These are phyloP conservation scores for Actinia tenebrosa DNA, from an alignment of 64 coral and sea anemone species.

Conservation along the genomic window DNA sequence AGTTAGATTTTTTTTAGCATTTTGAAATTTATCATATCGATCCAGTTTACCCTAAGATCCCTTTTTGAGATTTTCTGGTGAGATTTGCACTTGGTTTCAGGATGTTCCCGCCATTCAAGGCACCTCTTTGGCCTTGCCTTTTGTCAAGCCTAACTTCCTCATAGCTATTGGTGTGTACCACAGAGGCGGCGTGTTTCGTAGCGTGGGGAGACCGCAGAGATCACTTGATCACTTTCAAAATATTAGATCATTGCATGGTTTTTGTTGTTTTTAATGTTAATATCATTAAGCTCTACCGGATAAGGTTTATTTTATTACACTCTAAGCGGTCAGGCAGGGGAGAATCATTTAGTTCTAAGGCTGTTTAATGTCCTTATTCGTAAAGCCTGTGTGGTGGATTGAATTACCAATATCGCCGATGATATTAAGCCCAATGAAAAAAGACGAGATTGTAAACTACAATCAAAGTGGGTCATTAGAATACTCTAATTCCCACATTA, in stretches of 20 bases:
- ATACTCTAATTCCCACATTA: not conserved
- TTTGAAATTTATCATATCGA: not conserved
- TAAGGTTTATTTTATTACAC: not conserved
- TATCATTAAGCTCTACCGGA: slow-evolving; percentile 1
- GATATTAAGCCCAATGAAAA: not conserved
- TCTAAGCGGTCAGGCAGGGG: not conserved
- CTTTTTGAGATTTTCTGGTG: not conserved
- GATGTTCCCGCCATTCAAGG: not conserved
- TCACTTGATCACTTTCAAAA: not conserved
- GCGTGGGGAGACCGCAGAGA: not conserved
- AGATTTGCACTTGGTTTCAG: not conserved
- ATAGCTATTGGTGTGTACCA: not conserved
- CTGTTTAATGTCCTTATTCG: not conserved
- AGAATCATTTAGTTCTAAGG: not conserved
- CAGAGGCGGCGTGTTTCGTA: not conserved
- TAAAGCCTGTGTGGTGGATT: not conserved
- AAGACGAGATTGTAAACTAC: not conserved
- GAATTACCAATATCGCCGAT: not conserved
- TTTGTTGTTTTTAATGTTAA: slow-evolving; percentile 5
- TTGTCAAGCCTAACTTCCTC: not conserved
- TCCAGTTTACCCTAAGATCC: not conserved
- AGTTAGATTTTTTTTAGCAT: not conserved
- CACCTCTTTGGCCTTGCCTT: not conserved
- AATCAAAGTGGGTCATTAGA: not conserved
- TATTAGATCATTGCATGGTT: not conserved